Evolutionary conservation across 64 coral and sea anemone genomes (phyloP).

Genomic region (Dendronephthya gigantea): DNA sequence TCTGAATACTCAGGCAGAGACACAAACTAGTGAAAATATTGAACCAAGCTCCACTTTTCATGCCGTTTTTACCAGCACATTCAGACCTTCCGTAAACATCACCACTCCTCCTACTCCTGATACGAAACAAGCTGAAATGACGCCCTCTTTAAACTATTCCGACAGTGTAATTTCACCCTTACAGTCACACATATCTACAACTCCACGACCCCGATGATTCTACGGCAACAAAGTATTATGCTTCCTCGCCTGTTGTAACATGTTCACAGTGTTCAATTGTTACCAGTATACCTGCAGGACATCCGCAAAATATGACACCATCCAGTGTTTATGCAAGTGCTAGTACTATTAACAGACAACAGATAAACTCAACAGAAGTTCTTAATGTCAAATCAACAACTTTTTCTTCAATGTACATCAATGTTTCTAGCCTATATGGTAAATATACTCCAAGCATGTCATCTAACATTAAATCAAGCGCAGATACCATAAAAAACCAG

Average conservation of each 20-base stretch:
- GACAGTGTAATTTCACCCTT: background rate
- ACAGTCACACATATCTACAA: no score
- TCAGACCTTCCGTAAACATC: background rate
- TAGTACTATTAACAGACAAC: background rate
- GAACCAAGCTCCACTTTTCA: background rate
- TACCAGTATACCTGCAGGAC: background rate
- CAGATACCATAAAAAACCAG: background rate
- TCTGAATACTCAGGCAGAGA: no score
- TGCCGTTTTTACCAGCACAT: no score
- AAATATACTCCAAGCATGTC: background rate
- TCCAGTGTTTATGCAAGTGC: background rate
- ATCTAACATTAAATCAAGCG: background rate
- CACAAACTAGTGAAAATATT: no score
- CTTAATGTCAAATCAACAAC: background rate
- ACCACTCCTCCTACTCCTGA: background rate
- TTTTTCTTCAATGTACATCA: background rate
- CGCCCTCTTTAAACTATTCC: background rate
- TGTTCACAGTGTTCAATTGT: background rate
- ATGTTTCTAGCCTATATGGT: background rate
- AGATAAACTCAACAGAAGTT: background rate
- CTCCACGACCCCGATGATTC: background rate
- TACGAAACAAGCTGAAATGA: background rate
- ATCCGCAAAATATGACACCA: background rate
- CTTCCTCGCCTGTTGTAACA: background rate
- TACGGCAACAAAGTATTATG: background rate